Percentiles rank a stretch among this genome's conserved stretches.
Conservation (phyloP, 2,888 invertebrate genomes). For the Euzetes globulus region DNA sequence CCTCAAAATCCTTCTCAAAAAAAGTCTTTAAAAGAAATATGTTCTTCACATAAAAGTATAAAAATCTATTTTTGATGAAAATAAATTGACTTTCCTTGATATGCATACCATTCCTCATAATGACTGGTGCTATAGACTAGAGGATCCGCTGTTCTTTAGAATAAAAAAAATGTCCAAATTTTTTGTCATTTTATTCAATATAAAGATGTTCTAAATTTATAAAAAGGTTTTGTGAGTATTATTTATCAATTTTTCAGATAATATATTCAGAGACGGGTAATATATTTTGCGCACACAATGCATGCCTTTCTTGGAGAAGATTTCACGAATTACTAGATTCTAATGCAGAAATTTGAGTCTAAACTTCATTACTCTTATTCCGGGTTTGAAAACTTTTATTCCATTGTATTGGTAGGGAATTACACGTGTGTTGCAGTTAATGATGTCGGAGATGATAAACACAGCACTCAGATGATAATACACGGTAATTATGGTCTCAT, state of each 20-base stretch:
- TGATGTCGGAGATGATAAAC: slow-evolving; percentile 33
- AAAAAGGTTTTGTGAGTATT: background rate
- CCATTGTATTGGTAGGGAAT: slow-evolving; percentile 18
- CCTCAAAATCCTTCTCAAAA: background rate
- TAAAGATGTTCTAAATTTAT: slow-evolving; percentile 7
- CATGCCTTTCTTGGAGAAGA: too few species aligned
- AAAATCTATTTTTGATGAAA: slow-evolving; percentile 17
- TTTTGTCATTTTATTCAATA: slow-evolving; percentile 3
- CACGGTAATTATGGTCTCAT: slow-evolving; percentile 30
- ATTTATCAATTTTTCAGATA: background rate
- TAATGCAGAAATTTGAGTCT: too few species aligned
- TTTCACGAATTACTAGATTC: too few species aligned
- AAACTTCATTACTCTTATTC: too few species aligned
- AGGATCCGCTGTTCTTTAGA: background rate
- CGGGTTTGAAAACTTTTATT: background rate
- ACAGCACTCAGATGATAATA: slow-evolving; percentile 29
- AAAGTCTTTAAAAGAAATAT: background rate
- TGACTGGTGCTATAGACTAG: background rate
- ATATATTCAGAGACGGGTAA: background rate
- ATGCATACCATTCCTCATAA: background rate
- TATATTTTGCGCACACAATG: background rate
- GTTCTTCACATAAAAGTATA: background rate
- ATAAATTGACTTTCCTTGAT: slow-evolving; percentile 11
- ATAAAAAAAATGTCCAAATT: background rate
- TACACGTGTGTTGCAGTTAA: slow-evolving; percentile 35